These are phyloP conservation scores for Thamnaconus septentrionalis DNA, from an alignment of 2,113 vertebrate genomes.

Conservation along the genomic window DNA sequence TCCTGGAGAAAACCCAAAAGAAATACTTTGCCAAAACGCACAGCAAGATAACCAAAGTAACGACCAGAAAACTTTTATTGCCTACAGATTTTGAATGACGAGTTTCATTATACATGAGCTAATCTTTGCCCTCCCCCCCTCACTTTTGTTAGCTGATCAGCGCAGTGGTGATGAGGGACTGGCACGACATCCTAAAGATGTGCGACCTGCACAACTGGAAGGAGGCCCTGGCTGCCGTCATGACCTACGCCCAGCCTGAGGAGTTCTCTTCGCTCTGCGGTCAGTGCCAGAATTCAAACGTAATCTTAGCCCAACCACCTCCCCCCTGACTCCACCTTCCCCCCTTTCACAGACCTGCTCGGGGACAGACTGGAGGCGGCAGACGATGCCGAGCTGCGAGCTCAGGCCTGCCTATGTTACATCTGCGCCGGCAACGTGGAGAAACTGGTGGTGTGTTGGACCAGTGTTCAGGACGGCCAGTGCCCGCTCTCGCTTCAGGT, in stretches of 20 bases:
- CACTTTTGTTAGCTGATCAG: slow-evolving; percentile 84
- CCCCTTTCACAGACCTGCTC: slow-evolving; percentile 79
- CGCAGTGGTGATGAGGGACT: slow-evolving; percentile 93
- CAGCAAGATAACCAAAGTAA: slow-evolving; percentile 93
- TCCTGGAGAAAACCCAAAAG: slow-evolving; percentile 88
- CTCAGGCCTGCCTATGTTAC: slow-evolving; percentile 93
- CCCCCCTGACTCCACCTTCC: not conserved
- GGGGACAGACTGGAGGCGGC: slow-evolving; percentile 86
- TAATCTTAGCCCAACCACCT: not conserved
- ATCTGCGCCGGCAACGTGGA: slow-evolving; percentile 96
- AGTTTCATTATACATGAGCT: not conserved
- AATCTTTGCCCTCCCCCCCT: not conserved
- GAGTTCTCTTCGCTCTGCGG: slow-evolving; percentile 92
- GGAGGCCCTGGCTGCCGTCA: slow-evolving; percentile 92
- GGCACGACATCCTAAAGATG: slow-evolving; percentile 89
- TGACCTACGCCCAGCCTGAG: slow-evolving; percentile 91
- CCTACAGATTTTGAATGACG: not conserved
- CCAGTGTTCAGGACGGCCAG: slow-evolving; percentile 81
- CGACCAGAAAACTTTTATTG: accelerated
- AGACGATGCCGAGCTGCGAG: slow-evolving; percentile 79
- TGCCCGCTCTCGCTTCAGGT: slow-evolving; percentile 91
- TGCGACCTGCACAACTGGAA: slow-evolving; percentile 95
- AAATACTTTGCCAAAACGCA: slow-evolving; percentile 89
- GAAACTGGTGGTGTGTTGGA: slow-evolving; percentile 92
- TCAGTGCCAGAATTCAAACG: slow-evolving; percentile 56